Percentiles rank a stretch among this genome's conserved stretches.
Evolutionary conservation across 64 coral and sea anemone genomes (phyloP).

Genomic region (Exaiptasia diaphana): DNA sequence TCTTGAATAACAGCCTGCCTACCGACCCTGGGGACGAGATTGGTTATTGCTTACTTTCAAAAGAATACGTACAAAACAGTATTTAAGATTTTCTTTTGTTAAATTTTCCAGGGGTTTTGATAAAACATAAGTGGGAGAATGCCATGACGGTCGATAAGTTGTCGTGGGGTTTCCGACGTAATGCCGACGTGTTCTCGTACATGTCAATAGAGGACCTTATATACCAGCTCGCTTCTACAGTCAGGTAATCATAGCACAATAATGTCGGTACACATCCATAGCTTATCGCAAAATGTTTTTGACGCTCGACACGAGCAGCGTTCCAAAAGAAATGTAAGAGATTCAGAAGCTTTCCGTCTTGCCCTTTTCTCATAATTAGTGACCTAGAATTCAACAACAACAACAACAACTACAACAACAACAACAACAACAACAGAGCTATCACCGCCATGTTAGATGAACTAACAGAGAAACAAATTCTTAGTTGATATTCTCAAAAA

Average conservation of each 20-base stretch:
- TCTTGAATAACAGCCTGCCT: too few species aligned
- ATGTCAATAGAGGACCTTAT: conserved; percentile 60
- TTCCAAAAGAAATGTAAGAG: too few species aligned
- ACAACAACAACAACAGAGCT: too few species aligned
- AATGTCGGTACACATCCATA: background rate
- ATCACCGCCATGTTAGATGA: too few species aligned
- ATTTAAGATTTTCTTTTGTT: too few species aligned
- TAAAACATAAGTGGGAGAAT: conserved; percentile 91
- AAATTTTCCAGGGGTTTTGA: conserved; percentile 51
- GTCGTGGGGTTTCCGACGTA: conserved; percentile 77
- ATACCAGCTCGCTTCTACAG: conserved; percentile 65
- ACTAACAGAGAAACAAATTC: too few species aligned
- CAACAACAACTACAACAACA: too few species aligned
- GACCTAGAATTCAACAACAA: background rate
- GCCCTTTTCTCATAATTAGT: background rate
- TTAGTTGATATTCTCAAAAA: too few species aligned
- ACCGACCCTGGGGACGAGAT: too few species aligned
- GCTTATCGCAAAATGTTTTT: background rate
- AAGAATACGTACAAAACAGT: too few species aligned
- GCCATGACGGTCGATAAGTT: conserved; percentile 82
- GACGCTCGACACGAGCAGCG: background rate
- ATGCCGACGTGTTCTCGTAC: conserved; percentile 62
- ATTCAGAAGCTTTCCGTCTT: background rate
- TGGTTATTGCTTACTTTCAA: too few species aligned
- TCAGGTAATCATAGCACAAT: conserved; percentile 43